These are phyloP conservation scores for Pristionchus maxplancki DNA, from an alignment of 2,888 invertebrate genomes.

Conservation along the genomic window DNA sequence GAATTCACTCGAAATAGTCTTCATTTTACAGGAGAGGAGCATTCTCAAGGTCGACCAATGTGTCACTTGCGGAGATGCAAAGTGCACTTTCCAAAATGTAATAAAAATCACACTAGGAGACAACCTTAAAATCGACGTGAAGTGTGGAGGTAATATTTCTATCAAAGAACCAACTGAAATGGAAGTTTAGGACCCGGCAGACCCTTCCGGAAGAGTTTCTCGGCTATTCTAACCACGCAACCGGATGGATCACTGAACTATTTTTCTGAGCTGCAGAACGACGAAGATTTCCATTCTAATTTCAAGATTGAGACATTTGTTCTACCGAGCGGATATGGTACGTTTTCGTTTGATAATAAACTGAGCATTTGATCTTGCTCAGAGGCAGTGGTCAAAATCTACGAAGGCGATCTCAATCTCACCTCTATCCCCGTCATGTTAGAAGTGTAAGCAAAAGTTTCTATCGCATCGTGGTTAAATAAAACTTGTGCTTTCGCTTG, in stretches of 20 bases:
- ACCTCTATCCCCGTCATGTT: neutral
- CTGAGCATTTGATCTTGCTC: neutral
- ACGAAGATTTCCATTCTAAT: too few species aligned
- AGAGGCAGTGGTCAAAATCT: constrained; percentile 10
- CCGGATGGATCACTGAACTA: too few species aligned
- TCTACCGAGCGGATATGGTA: neutral
- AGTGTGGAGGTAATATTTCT: neutral
- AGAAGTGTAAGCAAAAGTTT: neutral
- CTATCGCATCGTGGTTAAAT: neutral
- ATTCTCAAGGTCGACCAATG: neutral
- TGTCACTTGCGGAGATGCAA: neutral
- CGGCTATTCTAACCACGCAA: too few species aligned
- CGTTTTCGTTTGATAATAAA: too few species aligned
- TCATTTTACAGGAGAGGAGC: neutral
- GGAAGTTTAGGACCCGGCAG: too few species aligned
- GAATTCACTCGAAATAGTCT: neutral
- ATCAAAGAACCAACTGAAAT: neutral
- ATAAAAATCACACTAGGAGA: neutral
- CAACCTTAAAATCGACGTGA: neutral
- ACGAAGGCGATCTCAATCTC: neutral
- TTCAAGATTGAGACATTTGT: neutral
- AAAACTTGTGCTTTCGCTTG: too few species aligned
- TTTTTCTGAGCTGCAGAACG: too few species aligned
- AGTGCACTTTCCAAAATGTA: neutral
- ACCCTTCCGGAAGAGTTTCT: too few species aligned